Conservation (phyloP, 2,797 vertebrate genomes). For the Ibycter americanus region DNA sequence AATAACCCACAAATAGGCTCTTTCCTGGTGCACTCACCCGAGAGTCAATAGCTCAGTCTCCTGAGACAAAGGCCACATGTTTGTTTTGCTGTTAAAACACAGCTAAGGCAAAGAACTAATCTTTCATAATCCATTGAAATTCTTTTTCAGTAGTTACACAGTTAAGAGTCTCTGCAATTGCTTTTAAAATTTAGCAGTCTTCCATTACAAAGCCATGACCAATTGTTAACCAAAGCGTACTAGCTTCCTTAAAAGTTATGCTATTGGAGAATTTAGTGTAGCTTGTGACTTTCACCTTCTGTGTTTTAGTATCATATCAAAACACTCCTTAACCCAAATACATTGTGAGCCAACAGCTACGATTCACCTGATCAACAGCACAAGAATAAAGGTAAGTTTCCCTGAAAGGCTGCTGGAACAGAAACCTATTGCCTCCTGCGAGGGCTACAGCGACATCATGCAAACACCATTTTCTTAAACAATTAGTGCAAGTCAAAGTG, state of each 20-base stretch:
- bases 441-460: neutral
- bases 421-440: neutral
- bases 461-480: neutral
- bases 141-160: neutral
- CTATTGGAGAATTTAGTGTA: neutral
- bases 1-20: neutral
- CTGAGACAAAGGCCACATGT: neutral
- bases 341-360: rapidly evolving
- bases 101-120: neutral
- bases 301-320: neutral
- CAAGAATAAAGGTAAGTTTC: neutral
- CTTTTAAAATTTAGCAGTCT: neutral
- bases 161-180: neutral
- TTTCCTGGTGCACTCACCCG: rapidly evolving
- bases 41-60: neutral
- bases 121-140: neutral
- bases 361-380: neutral
- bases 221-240: neutral
- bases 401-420: neutral
- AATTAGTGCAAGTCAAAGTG: neutral
- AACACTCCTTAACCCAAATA: neutral
- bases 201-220: neutral
- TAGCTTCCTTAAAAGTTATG: neutral
- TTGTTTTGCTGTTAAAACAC: neutral
- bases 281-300: neutral